A percentile compares a stretch with the other conserved stretches of the same genome.
Conservation (phyloP, 1,140 invertebrate species). For the Drosophila ogumai region DNA sequence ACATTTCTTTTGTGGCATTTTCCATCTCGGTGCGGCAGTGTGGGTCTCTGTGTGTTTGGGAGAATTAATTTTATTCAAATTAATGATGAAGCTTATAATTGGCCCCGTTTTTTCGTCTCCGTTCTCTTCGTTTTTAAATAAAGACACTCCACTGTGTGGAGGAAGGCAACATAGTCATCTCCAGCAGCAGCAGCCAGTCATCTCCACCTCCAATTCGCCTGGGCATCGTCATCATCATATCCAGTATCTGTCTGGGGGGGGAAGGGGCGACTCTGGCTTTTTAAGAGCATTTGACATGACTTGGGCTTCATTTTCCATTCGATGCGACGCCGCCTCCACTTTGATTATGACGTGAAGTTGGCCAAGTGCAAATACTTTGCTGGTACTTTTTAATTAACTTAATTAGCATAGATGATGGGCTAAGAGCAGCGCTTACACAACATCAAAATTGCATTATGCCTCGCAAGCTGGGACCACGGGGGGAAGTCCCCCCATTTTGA, state of each 20-base stretch:
- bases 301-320: slow-evolving; percentile 73
- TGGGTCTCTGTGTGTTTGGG: slow-evolving; percentile 51
- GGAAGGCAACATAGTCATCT: slow-evolving; percentile 52
- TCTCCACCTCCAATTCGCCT: slow-evolving; percentile 15
- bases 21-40: slow-evolving; percentile 11
- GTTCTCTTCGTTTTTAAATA: slow-evolving; percentile 51
- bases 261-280: slow-evolving; percentile 51
- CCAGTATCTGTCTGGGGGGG: slow-evolving; percentile 12
- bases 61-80: slow-evolving; percentile 83
- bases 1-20: slow-evolving; percentile 54
- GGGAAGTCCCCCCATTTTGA: slow-evolving; percentile 20
- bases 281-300: slow-evolving; percentile 82
- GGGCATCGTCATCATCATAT: slow-evolving; percentile 26
- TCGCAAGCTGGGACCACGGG: slow-evolving; percentile 16
- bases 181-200: slow-evolving; percentile 8
- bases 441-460: slow-evolving; percentile 80
- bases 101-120: slow-evolving; percentile 64
- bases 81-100: slow-evolving; percentile 83
- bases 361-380: slow-evolving; percentile 82
- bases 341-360: slow-evolving; percentile 82
- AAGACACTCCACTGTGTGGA: slow-evolving; percentile 60
- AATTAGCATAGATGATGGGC: slow-evolving; percentile 81
- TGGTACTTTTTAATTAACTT: slow-evolving; percentile 83
- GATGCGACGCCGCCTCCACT: slow-evolving; percentile 71
- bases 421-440: slow-evolving; percentile 78